These are phyloP conservation scores for Asteroscopus sphinx DNA, from an alignment of 2,888 invertebrate genomes.

Conservation along the genomic window DNA sequence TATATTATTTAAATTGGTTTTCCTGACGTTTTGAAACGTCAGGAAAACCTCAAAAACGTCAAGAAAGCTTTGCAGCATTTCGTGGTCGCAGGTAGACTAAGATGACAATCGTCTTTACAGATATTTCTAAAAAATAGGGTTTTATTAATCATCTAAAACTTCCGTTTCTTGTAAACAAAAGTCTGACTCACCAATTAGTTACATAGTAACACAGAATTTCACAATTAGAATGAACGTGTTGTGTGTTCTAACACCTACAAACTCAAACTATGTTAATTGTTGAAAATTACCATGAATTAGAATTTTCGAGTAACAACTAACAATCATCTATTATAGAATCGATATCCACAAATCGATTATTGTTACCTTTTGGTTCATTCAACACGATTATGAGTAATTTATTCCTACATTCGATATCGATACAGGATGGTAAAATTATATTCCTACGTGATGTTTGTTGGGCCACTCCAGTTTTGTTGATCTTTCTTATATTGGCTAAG, in stretches of 20 bases:
- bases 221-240: slow-evolving; percentile 46
- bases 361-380: slow-evolving; percentile 27
- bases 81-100: too few species aligned
- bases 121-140: too few species aligned
- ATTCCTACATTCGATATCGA: slow-evolving; percentile 25
- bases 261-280: slow-evolving; percentile 35
- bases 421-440: slow-evolving; percentile 51
- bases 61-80: too few species aligned
- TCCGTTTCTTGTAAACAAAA: slow-evolving; percentile 21
- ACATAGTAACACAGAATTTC: slow-evolving; percentile 42
- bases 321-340: slow-evolving; percentile 33
- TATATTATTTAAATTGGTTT: too few species aligned
- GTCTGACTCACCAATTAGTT: slow-evolving; percentile 37
- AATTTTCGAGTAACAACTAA: slow-evolving; percentile 29
- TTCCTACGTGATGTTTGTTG: slow-evolving; percentile 59
- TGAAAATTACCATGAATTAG: slow-evolving; percentile 32
- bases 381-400: slow-evolving; percentile 15
- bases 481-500: slow-evolving; percentile 42
- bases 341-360: slow-evolving; percentile 4
- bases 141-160: too few species aligned
- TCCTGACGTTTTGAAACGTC: too few species aligned
- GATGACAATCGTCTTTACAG: too few species aligned
- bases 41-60: too few species aligned
- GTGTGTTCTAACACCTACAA: slow-evolving; percentile 35
- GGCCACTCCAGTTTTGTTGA: slow-evolving; percentile 52